Conservation (phyloP, 2,113 vertebrate species). For the Lophura nycthemera region DNA sequence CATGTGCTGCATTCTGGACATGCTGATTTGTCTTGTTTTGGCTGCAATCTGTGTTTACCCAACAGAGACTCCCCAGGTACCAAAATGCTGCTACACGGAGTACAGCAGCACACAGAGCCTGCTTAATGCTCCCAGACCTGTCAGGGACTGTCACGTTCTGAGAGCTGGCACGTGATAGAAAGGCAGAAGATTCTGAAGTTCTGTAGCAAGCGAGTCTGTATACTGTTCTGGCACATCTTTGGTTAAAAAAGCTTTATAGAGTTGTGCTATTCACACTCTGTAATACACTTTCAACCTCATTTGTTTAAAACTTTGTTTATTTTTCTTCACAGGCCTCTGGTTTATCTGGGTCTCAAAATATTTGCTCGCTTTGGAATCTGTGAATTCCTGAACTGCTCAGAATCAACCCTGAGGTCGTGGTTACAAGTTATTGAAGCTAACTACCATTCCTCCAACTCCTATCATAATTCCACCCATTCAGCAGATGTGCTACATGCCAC, state of each 20-base stretch:
- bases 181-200: neutral
- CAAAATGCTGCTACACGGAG: neutral
- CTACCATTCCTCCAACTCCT: constrained; percentile 94
- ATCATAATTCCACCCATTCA: constrained; percentile 96
- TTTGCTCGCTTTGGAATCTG: constrained; percentile 94
- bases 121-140: neutral
- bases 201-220: neutral
- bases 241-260: neutral
- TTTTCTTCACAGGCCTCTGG: constrained; percentile 85
- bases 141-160: neutral
- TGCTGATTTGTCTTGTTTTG: neutral
- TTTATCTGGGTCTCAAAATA: constrained; percentile 93
- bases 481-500: constrained; percentile 96
- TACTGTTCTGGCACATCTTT: neutral
- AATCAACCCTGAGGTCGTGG: constrained; percentile 91
- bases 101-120: neutral
- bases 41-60: neutral
- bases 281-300: neutral
- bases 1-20: neutral
- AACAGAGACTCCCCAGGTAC: neutral
- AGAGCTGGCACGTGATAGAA: neutral
- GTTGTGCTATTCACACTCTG: neutral
- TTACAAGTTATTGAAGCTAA: constrained; percentile 92
- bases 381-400: constrained; percentile 92
- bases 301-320: constrained; percentile 11